phyloP scores from a whole-genome alignment of 2,797 vertebrate species.

The Sebastes dallii region DNA sequence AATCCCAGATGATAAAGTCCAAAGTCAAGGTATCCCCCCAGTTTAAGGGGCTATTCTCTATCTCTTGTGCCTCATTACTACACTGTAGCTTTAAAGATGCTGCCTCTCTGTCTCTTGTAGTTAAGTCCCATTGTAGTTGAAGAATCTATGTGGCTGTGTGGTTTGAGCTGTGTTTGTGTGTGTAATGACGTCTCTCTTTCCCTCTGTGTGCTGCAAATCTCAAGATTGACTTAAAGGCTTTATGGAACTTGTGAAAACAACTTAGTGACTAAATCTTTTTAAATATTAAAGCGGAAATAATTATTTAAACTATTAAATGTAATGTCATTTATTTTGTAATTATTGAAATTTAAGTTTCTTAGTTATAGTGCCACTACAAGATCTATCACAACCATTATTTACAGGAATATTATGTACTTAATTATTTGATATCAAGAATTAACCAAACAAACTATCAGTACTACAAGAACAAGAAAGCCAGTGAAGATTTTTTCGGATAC shows the following conservation, averaged over 20 bases:
- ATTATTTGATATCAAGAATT: not conserved
- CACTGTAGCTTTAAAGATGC: slow-evolving; percentile 84
- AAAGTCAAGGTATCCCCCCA: slow-evolving; percentile 96
- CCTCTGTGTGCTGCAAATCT: slow-evolving; percentile 86
- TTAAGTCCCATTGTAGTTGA: slow-evolving; percentile 75
- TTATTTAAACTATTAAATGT: not conserved
- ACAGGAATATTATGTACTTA: not conserved
- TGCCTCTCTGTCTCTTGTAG: slow-evolving; percentile 87
- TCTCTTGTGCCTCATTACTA: slow-evolving; percentile 89
- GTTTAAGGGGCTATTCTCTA: slow-evolving; percentile 89
- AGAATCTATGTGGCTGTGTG: slow-evolving; percentile 78
- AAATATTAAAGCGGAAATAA: slow-evolving; percentile 10
- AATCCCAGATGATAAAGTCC: slow-evolving; percentile 97
- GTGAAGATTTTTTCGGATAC: slow-evolving; percentile 52
- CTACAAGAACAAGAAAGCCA: slow-evolving; percentile 71
- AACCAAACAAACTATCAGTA: not conserved
- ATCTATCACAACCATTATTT: not conserved
- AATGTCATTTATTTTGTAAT: not conserved
- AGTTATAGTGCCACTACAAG: not conserved
- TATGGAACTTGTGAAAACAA: slow-evolving; percentile 45
- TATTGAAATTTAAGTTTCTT: not conserved
- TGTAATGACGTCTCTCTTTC: slow-evolving; percentile 78
- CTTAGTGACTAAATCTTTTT: slow-evolving; percentile 16
- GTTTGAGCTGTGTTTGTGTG: slow-evolving; percentile 81
- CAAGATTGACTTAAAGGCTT: slow-evolving; percentile 88